Base-by-base conservation (phyloP, 1,140 invertebrate genomes). In the Drosophila nebulosa region DNA sequence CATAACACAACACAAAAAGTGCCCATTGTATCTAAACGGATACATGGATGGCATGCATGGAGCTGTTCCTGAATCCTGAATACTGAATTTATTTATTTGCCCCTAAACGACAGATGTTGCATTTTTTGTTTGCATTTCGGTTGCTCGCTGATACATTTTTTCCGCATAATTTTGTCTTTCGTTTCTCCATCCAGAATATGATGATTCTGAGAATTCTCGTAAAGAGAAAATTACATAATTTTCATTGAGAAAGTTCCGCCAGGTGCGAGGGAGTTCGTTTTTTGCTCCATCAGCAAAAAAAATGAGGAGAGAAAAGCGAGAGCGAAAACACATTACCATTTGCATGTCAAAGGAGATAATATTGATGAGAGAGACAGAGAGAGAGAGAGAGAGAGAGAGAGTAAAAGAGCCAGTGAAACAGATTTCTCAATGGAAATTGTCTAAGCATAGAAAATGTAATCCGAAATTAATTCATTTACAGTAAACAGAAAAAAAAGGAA, bases 1-100 rank as follows among this genome's bases (percentile, higher is more conserved):
- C 32, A 74, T 21, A 36, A 62, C 68, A 71, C 68, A 64, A 18
- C 30, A 32, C 30, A 39, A 66, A 75, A 69, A 46, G 39, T 46
- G 39, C 39, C 39, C 39, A 46, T 46, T 46, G 64, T 79, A 79
- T 85, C 73, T 64, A 50, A 50, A 67, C 67, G 72, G 80, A 79
- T 84, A 76, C 72, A 30, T 30, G 9, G 6, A 30, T 30, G 18
- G 16, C 18, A 46, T 46, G 39, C 39, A 46, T 46, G 39, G 39
- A 46, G 39, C 39, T 7, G 60, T 58, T 46, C 26, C 63, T 55
- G 12, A 42, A 30, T 67, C 63, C n/a, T n/a, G n/a, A n/a, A n/a
- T n/a, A n/a, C n/a, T n/a, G n/a, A n/a, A n/a, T n/a, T 67, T 60
- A 56, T 85, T 67, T 84, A 85, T 84, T 85, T 84, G 65, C 69